Evolutionary conservation across 92 coral and sea anemone genomes (phyloP).

Genomic region (Paragorgia papillata): DNA sequence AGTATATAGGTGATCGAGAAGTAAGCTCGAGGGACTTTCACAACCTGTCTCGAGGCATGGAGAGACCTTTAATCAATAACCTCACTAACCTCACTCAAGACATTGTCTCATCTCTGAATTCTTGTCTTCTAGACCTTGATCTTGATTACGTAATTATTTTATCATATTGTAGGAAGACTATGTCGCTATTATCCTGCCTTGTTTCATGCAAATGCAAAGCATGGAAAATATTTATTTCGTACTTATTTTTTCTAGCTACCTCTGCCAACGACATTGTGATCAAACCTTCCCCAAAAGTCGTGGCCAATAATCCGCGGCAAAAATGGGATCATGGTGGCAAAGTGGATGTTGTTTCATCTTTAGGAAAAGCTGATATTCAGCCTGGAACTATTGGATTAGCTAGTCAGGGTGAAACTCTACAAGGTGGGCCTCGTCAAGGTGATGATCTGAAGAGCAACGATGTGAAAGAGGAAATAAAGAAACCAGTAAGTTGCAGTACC

Average conservation of each 20-base stretch:
- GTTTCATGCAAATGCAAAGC: too few relatives aligned
- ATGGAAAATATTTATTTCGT: too few relatives aligned
- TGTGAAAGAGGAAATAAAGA: slow-evolving; percentile 16
- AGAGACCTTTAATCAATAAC: too few relatives aligned
- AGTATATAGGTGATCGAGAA: too few relatives aligned
- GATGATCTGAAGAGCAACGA: slow-evolving; percentile 56
- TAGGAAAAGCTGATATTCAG: slow-evolving; percentile 80
- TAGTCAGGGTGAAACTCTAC: slow-evolving; percentile 25
- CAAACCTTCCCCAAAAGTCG: slow-evolving; percentile 66
- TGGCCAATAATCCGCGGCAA: slow-evolving; percentile 58
- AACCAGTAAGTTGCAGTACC: slow-evolving; percentile 19
- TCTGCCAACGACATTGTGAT: slow-evolving; percentile 78
- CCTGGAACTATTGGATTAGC: slow-evolving; percentile 69
- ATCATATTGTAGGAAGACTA: too few relatives aligned
- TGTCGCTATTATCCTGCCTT: too few relatives aligned
- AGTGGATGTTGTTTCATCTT: slow-evolving; percentile 83
- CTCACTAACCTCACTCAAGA: too few relatives aligned
- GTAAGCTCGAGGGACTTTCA: too few relatives aligned
- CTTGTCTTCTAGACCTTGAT: too few relatives aligned
- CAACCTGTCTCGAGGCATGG: too few relatives aligned
- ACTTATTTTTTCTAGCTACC: slow-evolving; percentile 65
- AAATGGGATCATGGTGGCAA: slow-evolving; percentile 89
- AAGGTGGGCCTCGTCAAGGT: slow-evolving; percentile 58
- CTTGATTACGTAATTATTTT: too few relatives aligned
- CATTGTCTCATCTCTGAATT: too few relatives aligned